Evolutionary conservation across 2,797 vertebrate genomes (phyloP), one percentile per base, ranked within the genome.

Genomic region (Anguilla obscura): DNA sequence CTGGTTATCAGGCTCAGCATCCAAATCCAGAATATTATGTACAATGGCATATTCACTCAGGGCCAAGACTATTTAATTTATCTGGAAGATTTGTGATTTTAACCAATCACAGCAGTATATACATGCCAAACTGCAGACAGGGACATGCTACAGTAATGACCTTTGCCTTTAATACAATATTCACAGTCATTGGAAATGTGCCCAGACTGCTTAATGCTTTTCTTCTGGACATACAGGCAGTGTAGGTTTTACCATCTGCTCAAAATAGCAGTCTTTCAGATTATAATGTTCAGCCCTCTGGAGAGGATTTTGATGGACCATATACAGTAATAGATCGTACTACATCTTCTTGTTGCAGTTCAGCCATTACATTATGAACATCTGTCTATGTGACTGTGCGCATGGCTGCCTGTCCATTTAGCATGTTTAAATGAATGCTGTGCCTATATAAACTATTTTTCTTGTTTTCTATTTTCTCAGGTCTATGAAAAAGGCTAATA

Each of bases 291-390:
- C 36, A 76, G 33, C 63, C 7, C 7, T n/a, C 63, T 69, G 6
- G 30, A 71, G 66, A 74, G 69, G 69, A 33, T 74, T 74, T 36
- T 74, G 30, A 74, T 74, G 69, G 30, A 74, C 30, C 69, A 74
- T 8, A 33, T 69, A 69, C 10, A 74, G 27, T 36, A 74, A 36
- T 33, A 74, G 69, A 74, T 12, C 30, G 14, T 74, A 30, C 12
- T 36, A 74, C 69, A 33, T 74, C 14, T 10, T 14, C 69, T 14
- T 36, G 69, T 74, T 74, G 27, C 30, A 74, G 10, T 74, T 30
- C 14, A 74, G 30, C 9, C 27, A 33, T 74, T 74, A 36, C 9
- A 74, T 74, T 74, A 18, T 36, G 27, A 12, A 36, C 69, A 69
- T 69, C 63, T 69, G 63, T 36, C 30, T 36, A 1, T 63, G 1